phyloP scores from a whole-genome alignment of 2,888 invertebrate genomes.

The Acrobasis repandana region DNA sequence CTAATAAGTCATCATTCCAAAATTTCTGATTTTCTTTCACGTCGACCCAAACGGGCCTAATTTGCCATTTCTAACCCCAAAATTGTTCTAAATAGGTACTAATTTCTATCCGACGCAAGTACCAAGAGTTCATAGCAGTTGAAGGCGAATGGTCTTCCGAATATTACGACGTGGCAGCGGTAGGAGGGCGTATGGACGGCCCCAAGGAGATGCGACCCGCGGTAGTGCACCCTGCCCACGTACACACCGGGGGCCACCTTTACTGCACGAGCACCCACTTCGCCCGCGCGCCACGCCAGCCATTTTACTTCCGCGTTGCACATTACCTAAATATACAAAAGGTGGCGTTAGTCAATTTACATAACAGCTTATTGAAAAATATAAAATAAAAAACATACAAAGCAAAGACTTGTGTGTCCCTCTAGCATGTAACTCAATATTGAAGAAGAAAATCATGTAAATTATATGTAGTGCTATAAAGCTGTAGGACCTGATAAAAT shows the following conservation, averaged over 20 bases:
- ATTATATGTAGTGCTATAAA: too few species aligned
- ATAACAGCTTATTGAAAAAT: too few species aligned
- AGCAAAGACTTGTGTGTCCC: too few species aligned
- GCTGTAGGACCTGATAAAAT: too few species aligned
- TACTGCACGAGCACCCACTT: constrained; percentile 50
- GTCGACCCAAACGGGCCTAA: neutral
- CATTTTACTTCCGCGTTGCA: constrained; percentile 66
- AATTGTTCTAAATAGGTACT: neutral
- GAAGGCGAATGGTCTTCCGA: constrained; percentile 67
- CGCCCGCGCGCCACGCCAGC: constrained; percentile 57
- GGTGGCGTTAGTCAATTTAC: too few species aligned
- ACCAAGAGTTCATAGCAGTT: constrained; percentile 69
- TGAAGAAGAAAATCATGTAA: too few species aligned
- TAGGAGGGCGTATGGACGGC: constrained; percentile 56
- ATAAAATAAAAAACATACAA: too few species aligned
- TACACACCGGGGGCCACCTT: constrained; percentile 48
- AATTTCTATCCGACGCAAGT: constrained; percentile 35
- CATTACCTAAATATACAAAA: constrained; percentile 52
- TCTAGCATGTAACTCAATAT: too few species aligned
- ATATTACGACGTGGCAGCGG: constrained; percentile 68
- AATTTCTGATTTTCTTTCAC: neutral
- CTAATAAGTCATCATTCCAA: neutral
- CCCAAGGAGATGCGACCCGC: constrained; percentile 52
- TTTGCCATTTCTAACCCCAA: constrained; percentile 9
- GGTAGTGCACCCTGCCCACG: constrained; percentile 58